These are phyloP conservation scores for Gobiocypris rarus DNA, from an alignment of 2,113 vertebrate genomes.

Conservation along the genomic window DNA sequence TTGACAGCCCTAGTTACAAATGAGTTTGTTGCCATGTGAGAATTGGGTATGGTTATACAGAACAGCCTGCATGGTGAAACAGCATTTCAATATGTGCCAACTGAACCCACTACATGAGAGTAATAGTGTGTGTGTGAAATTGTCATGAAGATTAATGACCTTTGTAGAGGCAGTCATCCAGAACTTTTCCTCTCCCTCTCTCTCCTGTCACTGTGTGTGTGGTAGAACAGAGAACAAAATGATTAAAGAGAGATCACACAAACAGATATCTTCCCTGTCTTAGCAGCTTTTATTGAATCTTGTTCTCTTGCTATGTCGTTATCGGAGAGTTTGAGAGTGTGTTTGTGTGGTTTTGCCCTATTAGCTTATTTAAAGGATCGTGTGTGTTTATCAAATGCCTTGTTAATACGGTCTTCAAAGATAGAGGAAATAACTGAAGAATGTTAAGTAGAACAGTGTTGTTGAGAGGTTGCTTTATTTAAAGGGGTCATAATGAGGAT, in stretches of 20 bases:
- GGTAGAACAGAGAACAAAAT: slow-evolving; percentile 24
- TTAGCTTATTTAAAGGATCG: background rate
- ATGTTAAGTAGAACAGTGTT: background rate
- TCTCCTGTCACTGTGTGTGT: slow-evolving; percentile 19
- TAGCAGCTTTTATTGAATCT: background rate
- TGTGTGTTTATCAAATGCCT: slow-evolving; percentile 16
- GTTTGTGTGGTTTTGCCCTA: slow-evolving; percentile 13
- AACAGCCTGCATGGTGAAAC: background rate
- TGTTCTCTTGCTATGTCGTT: background rate
- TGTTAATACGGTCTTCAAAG: slow-evolving; percentile 44
- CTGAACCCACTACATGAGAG: background rate
- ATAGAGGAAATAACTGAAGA: slow-evolving; percentile 1
- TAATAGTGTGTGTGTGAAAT: slow-evolving; percentile 18
- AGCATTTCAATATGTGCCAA: slow-evolving; percentile 17
- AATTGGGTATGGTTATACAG: background rate
- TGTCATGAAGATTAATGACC: slow-evolving; percentile 42
- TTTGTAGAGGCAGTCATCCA: slow-evolving; percentile 39
- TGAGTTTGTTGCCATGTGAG: background rate
- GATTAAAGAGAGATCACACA: slow-evolving; percentile 70
- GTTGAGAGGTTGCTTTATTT: slow-evolving; percentile 5
- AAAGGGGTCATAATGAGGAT: slow-evolving; percentile 13
- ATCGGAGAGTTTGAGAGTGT: background rate
- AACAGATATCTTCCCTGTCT: slow-evolving; percentile 71
- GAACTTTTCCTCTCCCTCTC: slow-evolving; percentile 28
- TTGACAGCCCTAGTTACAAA: background rate